These are phyloP conservation scores for Octomys mimax DNA, from an alignment of 2,797 vertebrate genomes.

Conservation along the genomic window DNA sequence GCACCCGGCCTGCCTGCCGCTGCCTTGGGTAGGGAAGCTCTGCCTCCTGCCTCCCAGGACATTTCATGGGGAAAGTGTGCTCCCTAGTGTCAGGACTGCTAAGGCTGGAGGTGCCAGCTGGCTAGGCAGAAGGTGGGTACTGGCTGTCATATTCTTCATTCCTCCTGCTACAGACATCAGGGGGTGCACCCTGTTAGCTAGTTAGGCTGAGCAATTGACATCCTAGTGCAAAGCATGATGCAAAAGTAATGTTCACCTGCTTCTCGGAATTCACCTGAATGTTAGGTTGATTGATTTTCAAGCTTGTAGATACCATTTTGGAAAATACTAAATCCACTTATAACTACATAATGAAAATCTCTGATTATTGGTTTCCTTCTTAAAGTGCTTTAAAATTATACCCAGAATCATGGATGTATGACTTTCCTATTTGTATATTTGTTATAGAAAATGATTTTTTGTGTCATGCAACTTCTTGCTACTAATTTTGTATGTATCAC, in stretches of 20 bases:
- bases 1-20: constrained; percentile 71
- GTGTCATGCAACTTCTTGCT: background rate
- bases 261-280: background rate
- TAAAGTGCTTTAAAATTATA: background rate
- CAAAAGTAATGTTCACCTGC: background rate
- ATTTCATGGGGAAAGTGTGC: constrained; percentile 96
- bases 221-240: too few relatives aligned
- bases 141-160: background rate
- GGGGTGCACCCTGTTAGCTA: too few relatives aligned
- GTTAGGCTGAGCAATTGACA: too few relatives aligned
- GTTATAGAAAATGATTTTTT: background rate
- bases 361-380: background rate
- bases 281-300: background rate
- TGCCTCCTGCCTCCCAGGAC: constrained; percentile 23
- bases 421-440: background rate
- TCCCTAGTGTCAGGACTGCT: constrained; percentile 93
- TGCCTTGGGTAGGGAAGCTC: constrained; percentile 71
- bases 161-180: fast-evolving
- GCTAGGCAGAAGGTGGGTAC: background rate
- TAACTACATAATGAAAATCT: background rate
- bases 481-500: background rate
- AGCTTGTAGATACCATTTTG: background rate
- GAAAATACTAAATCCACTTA: background rate
- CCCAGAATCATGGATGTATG: background rate
- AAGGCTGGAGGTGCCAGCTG: constrained; percentile 49